Evolutionary conservation across 2,113 vertebrate genomes (phyloP), one percentile per base, ranked within the genome.

Genomic region (Tricholaema leucomelas): DNA sequence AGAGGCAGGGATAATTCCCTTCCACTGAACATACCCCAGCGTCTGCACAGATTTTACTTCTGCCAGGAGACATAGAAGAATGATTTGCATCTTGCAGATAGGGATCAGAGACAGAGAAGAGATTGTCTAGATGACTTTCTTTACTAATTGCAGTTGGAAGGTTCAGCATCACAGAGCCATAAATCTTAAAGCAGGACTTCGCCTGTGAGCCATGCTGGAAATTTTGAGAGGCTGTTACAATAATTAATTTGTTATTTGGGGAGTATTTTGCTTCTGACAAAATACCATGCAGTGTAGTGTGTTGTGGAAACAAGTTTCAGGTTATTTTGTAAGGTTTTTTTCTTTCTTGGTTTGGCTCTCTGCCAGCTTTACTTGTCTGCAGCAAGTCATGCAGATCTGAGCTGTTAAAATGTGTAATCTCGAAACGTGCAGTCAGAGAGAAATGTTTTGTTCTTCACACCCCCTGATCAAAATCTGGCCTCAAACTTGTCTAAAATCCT

Each of bases 31-130:
- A 25, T 21, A 5, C 28, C 12, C 6, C 2, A 5, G 12, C 4
- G 0, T 38, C 60, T 27, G 56, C 69, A 35, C 28, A 48, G 79
- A 30, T 42, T 63, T 74, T 16, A 15, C 40, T 20, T 60, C 67
- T 23, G 44, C 30, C 52, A 0, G 3, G 36, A 60, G 67, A 35
- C 27, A 9, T 0, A 0, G 35, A 48, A 33, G 25, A 31, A 27
- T 13, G 8, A 48, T 67, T 66, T 66, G 15, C 30, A 35, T 36
- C 46, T 77, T 25, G 5, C 18, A 31, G 60, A 42, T 25, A 36
- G 31, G 25, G 17, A 73, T 55, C 33, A 1, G 8, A 36, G 40
- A 23, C 31, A 78, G 28, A 21, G 36, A 77, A 48, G 15, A 52
- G 52, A 42, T 24, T 21, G 12, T 35, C 52, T 18, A 4, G 15